Conservation (phyloP, 2,113 vertebrate genomes). For the Axis porcinus region DNA sequence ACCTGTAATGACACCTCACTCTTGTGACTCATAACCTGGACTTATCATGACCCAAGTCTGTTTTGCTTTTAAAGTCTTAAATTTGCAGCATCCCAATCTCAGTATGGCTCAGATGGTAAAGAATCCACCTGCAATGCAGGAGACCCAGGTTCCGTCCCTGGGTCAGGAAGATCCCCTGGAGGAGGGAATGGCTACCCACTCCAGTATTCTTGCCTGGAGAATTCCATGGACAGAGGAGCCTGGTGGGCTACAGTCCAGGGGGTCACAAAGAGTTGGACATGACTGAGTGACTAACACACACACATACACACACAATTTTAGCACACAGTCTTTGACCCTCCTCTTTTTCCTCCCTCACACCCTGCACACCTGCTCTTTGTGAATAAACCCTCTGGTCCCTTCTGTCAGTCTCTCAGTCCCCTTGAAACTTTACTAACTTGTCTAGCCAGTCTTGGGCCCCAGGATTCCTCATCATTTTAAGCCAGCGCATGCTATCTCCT, state of each 20-base stretch:
- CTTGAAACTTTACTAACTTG: conserved; percentile 12
- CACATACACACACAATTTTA: neutral
- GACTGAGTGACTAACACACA: neutral
- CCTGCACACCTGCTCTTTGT: neutral
- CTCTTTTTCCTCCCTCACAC: neutral
- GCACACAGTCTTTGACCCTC: neutral
- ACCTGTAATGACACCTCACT: neutral
- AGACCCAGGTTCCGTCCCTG: neutral
- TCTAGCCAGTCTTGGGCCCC: neutral
- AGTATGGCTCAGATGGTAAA: neutral
- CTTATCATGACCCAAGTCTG: neutral
- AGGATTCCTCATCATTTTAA: neutral
- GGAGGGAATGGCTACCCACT: neutral
- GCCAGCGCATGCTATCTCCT: neutral
- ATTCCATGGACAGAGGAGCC: neutral
- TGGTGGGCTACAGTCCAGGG: neutral
- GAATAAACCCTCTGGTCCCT: neutral
- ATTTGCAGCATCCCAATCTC: neutral
- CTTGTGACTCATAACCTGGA: neutral
- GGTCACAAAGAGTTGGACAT: neutral
- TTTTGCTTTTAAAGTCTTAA: neutral
- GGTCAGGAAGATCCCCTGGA: neutral
- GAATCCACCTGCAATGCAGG: neutral
- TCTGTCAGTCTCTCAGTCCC: neutral
- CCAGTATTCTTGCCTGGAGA: neutral